These are phyloP conservation scores for Ips typographus DNA, from an alignment of 1,140 invertebrate species.

Conservation along the genomic window DNA sequence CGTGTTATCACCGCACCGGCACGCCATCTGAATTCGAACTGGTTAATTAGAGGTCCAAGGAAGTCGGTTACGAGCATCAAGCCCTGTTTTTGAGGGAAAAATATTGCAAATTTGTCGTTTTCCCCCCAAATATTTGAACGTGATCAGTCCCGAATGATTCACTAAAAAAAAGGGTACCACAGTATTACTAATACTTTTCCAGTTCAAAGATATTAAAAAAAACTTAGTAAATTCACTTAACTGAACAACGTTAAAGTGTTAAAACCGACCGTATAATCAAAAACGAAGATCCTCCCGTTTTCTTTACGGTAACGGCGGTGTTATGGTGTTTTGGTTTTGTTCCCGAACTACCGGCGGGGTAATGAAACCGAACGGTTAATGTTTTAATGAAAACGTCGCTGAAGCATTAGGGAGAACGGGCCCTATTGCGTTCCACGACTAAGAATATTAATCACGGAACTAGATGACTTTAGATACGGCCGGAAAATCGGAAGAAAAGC, in stretches of 20 bases:
- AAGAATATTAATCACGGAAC: slow-evolving; percentile 13
- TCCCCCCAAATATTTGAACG: background rate
- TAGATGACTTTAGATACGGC: slow-evolving; percentile 4
- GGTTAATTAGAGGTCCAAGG: slow-evolving; percentile 1
- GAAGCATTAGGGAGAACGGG: slow-evolving; percentile 17
- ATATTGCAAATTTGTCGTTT: background rate
- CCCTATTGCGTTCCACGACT: slow-evolving; percentile 1
- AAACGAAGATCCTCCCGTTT: slow-evolving; percentile 29
- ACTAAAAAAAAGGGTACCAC: no score
- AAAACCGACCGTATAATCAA: slow-evolving; percentile 16
- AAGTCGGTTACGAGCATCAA: slow-evolving; percentile 8
- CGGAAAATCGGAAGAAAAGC: background rate
- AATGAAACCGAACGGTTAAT: slow-evolving; percentile 30
- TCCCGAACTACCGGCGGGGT: slow-evolving; percentile 19
- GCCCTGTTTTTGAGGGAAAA: background rate
- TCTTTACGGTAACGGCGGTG: slow-evolving; percentile 28
- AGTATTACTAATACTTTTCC: no score
- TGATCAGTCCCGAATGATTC: no score
- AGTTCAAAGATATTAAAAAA: no score
- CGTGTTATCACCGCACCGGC: slow-evolving; percentile 11
- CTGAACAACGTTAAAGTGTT: slow-evolving; percentile 12
- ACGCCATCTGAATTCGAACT: slow-evolving; percentile 10
- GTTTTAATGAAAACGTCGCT: slow-evolving; percentile 27
- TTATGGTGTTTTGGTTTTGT: slow-evolving; percentile 32
- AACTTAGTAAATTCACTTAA: no score